Evolutionary conservation across 1,140 invertebrate species (phyloP).

Genomic region (Sinella curviseta): DNA sequence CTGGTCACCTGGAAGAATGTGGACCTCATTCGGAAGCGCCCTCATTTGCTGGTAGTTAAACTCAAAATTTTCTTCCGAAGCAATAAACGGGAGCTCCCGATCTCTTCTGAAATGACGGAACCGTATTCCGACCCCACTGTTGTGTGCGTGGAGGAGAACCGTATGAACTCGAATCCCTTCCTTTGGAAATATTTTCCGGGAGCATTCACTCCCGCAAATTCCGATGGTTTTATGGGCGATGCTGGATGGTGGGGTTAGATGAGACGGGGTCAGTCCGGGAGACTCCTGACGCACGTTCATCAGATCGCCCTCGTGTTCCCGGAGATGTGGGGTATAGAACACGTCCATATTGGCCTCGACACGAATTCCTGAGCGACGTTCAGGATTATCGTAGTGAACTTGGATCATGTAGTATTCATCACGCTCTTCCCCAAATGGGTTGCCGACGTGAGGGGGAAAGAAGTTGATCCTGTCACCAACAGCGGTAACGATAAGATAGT

Average conservation of each 20-base stretch:
- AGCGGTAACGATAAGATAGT: too few relatives aligned
- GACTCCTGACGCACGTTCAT: background rate
- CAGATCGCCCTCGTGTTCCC: background rate
- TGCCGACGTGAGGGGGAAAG: conserved; percentile 77
- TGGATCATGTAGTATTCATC: conserved; percentile 79
- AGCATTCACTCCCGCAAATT: background rate
- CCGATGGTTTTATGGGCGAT: background rate
- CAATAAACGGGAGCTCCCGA: background rate
- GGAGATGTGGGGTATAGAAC: conserved; percentile 59
- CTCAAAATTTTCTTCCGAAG: background rate
- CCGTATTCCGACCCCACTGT: background rate
- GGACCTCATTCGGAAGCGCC: background rate
- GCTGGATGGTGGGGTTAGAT: background rate
- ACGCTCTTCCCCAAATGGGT: conserved; percentile 69
- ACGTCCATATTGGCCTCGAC: conserved; percentile 68
- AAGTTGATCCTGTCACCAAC: conserved; percentile 49
- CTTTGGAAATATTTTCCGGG: background rate
- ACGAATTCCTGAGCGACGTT: conserved; percentile 59
- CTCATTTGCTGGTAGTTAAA: background rate
- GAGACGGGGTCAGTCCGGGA: background rate
- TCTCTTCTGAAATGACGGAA: background rate
- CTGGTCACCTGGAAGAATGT: background rate
- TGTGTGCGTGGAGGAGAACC: background rate
- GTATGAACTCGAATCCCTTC: background rate
- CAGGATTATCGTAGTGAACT: conserved; percentile 68